Evolutionary conservation across 2,888 invertebrate species (phyloP), one percentile per base, ranked within the genome.

Genomic region (Leptura quadrifasciata): DNA sequence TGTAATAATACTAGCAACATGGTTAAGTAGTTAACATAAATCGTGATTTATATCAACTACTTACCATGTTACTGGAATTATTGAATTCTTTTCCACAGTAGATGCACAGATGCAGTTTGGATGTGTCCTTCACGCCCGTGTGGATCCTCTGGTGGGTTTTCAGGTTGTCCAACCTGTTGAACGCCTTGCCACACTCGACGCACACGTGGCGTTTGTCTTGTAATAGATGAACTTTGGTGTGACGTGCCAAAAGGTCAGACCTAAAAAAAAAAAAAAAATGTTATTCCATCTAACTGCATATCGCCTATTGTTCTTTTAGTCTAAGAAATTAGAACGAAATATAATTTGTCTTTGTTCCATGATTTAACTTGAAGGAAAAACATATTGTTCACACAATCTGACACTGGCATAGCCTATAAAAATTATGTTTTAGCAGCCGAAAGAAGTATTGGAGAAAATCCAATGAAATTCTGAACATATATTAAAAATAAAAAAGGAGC

Each of bases 221-320:
- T 71, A 88, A 84, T 57, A 90, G 79, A 85, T 94, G 94, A n/a
- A 92, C 89, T 82, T 92, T 92, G 21, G 91, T 91, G 86, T 94
- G 94, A 68, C 93, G 91, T 0, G 92, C 92, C 10, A 94, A 89
- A 83, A 92, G 91, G 80, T 93, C 94, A 67, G 92, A 91, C 87
- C 94, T 93, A 86, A 82, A 90, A 87, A 73, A 67, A 79, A 78
- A 78, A 78, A 74, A 15, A 0, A 15, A 47, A 2, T 47, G 8
- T 47, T 47, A 35, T 24, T 5, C 10, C 8, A 35, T n/a, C n/a
- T n/a, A n/a, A n/a, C n/a, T n/a, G n/a, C n/a, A n/a, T n/a, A n/a
- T n/a, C n/a, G n/a, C n/a, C n/a, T n/a, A n/a, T n/a, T n/a, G n/a
- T n/a, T n/a, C n/a, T n/a, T n/a, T n/a, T n/a, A n/a, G n/a, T n/a